These are phyloP conservation scores for Gasteruption jaculator DNA, from an alignment of 2,888 invertebrate genomes.

Conservation along the genomic window DNA sequence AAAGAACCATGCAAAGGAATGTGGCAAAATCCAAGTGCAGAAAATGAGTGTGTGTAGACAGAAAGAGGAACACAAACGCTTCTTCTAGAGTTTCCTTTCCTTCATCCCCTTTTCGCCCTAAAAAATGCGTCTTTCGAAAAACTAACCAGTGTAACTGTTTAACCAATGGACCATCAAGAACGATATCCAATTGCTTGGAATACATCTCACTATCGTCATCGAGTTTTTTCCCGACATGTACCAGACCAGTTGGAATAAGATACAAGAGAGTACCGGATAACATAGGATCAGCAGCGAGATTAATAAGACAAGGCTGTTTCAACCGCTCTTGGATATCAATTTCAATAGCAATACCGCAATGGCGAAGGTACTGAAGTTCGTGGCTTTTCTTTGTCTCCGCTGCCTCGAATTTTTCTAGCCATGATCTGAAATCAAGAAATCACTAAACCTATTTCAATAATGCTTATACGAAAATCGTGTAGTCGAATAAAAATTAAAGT, in stretches of 20 bases:
- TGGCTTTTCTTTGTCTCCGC: slow-evolving; percentile 53
- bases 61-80: slow-evolving; percentile 4
- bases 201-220: slow-evolving; percentile 16
- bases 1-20: slow-evolving; percentile 9
- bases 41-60: slow-evolving; percentile 7
- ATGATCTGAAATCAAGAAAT: slow-evolving; percentile 46
- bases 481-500: background rate
- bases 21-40: slow-evolving; percentile 5
- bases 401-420: slow-evolving; percentile 52
- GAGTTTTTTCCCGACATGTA: slow-evolving; percentile 50
- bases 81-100: slow-evolving; percentile 2
- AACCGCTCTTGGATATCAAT: slow-evolving; percentile 45
- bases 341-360: slow-evolving; percentile 58
- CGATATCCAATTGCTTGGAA: slow-evolving; percentile 54
- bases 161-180: slow-evolving; percentile 60
- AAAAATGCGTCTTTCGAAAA: too few species aligned
- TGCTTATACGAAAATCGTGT: too few species aligned
- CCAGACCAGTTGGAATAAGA: slow-evolving; percentile 53
- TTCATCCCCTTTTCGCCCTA: too few species aligned
- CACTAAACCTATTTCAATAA: too few species aligned
- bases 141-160: slow-evolving; percentile 61
- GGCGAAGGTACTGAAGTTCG: slow-evolving; percentile 55
- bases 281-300: slow-evolving; percentile 63
- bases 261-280: slow-evolving; percentile 59
- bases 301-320: slow-evolving; percentile 58